These are phyloP conservation scores for Climacteris rufus DNA, from an alignment of 2,113 vertebrate species.

Conservation along the genomic window DNA sequence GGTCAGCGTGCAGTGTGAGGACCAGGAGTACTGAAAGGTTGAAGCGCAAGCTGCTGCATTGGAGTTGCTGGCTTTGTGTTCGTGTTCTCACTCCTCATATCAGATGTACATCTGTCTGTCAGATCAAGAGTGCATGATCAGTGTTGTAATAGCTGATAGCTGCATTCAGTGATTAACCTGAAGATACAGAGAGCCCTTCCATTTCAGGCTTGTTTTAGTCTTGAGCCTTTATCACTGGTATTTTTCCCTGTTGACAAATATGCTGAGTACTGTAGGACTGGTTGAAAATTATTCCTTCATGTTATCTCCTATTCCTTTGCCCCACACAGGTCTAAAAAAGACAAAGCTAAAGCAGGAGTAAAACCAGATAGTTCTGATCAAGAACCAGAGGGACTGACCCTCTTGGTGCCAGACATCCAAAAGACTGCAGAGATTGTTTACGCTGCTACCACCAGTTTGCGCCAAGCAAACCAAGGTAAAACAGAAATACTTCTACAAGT, in stretches of 20 bases:
- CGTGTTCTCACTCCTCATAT: background rate
- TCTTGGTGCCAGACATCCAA: constrained; percentile 96
- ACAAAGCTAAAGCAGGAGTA: constrained; percentile 91
- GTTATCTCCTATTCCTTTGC: background rate
- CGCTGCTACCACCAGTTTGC: constrained; percentile 88
- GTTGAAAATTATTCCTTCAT: background rate
- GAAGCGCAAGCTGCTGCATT: background rate
- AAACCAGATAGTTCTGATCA: constrained; percentile 90
- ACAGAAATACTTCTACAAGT: background rate
- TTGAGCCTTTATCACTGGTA: background rate
- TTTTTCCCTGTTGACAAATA: background rate
- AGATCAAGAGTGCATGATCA: background rate
- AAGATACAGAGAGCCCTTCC: background rate
- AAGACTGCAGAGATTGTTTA: constrained; percentile 95
- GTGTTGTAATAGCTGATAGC: background rate
- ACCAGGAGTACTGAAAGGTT: background rate
- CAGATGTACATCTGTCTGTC: background rate
- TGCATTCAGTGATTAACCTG: background rate
- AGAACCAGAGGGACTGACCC: constrained; percentile 94
- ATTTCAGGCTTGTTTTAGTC: background rate
- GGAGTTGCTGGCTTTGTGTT: background rate
- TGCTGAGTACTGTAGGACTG: background rate
- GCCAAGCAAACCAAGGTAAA: constrained; percentile 92
- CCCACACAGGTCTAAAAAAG: constrained; percentile 90
- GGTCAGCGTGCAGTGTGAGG: background rate